Conservation (phyloP, 2,888 invertebrate species). For the Synanthedon vespiformis region DNA sequence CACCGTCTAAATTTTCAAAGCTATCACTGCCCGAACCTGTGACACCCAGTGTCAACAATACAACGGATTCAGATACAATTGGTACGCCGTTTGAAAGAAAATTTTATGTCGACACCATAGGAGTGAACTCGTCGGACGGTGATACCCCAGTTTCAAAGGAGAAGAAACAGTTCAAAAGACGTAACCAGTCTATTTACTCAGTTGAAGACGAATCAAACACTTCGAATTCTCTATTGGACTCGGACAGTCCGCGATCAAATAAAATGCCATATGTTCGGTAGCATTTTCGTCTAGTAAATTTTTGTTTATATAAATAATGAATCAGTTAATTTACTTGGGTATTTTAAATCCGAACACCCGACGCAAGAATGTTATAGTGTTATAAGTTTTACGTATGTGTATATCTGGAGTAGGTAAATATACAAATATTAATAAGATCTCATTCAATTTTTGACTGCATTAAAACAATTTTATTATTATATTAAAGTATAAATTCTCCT, state of each 20-base stretch:
- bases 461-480: too few species aligned
- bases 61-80: not conserved
- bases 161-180: constrained; percentile 51
- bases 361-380: too few species aligned
- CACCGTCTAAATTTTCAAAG: constrained; percentile 39
- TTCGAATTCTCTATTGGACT: constrained; percentile 22
- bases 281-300: too few species aligned
- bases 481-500: too few species aligned
- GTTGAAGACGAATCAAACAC: constrained; percentile 37
- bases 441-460: too few species aligned
- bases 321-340: too few species aligned
- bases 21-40: constrained; percentile 48
- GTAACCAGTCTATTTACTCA: constrained; percentile 54
- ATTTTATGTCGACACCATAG: constrained; percentile 3
- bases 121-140: constrained; percentile 23
- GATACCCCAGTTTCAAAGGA: constrained; percentile 30
- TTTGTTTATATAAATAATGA: too few species aligned
- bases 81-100: constrained; percentile 17
- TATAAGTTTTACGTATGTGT: too few species aligned
- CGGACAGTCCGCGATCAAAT: constrained; percentile 29
- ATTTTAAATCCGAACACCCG: too few species aligned
- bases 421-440: too few species aligned
- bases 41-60: constrained; percentile 34
- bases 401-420: too few species aligned
- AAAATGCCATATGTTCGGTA: constrained; percentile 19